A percentile compares a stretch with the other conserved stretches of the same genome.
These are phyloP conservation scores for Geodia barretti DNA, from an alignment of 37 sponge, comb jelly and placozoan genomes.

Conservation along the genomic window DNA sequence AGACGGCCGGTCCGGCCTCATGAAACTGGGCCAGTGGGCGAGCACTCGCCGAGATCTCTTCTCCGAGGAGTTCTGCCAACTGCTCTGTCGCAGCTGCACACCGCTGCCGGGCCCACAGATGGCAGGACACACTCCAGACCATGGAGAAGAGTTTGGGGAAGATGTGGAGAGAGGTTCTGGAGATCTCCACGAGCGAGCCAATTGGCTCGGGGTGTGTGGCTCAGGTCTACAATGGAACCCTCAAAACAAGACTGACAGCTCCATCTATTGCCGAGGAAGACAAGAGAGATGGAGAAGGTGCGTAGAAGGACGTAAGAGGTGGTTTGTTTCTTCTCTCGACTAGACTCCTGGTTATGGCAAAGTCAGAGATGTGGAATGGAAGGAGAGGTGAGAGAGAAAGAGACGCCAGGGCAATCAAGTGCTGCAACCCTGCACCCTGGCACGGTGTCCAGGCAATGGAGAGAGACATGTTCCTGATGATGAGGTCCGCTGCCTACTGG, in stretches of 20 bases:
- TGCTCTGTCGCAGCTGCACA: constrained; percentile 59
- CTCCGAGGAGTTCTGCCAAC: constrained; percentile 39
- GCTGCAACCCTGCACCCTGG: constrained; percentile 55
- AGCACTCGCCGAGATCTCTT: constrained; percentile 74
- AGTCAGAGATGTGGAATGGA: background rate
- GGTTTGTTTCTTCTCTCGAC: background rate
- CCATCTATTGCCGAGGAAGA: too few relatives aligned
- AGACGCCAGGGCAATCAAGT: constrained; percentile 63
- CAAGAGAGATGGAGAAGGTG: background rate
- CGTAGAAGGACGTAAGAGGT: background rate
- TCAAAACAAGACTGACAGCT: constrained; percentile 1
- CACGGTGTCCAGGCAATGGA: constrained; percentile 32
- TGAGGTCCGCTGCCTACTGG: constrained; percentile 61
- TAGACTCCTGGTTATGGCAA: background rate
- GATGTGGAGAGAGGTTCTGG: constrained; percentile 41
- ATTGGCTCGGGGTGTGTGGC: constrained; percentile 80
- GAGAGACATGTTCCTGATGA: constrained; percentile 53
- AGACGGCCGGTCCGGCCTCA: constrained; percentile 67
- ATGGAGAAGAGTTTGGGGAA: constrained; percentile 42
- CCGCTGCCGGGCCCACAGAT: constrained; percentile 46
- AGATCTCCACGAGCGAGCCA: constrained; percentile 20
- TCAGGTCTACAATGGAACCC: constrained; percentile 63
- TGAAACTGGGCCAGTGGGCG: constrained; percentile 82
- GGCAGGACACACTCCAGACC: constrained; percentile 43
- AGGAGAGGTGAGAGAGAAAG: background rate